phyloP scores from a whole-genome alignment of 1,140 invertebrate species.

The Drosophila aff. region DNA sequence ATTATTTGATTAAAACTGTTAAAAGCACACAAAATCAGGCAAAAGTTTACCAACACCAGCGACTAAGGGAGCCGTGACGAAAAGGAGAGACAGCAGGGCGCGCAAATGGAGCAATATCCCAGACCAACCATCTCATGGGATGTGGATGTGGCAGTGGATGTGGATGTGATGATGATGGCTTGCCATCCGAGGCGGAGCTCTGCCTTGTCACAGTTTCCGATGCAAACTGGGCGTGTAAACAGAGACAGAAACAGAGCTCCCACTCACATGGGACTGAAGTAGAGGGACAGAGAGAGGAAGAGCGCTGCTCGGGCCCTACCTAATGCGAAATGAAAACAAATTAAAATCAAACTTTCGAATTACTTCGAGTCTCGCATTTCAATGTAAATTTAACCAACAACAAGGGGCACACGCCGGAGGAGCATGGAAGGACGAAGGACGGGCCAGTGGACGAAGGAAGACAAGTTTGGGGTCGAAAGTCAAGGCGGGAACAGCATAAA shows the following conservation, averaged over 20 bases:
- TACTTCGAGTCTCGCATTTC: conserved; percentile 84
- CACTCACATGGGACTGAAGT: conserved; percentile 8
- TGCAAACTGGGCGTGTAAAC: conserved; percentile 81
- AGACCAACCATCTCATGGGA: conserved; percentile 22
- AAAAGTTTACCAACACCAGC: conserved; percentile 81
- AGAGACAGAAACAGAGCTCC: conserved; percentile 25
- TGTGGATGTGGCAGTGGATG: conserved; percentile 4
- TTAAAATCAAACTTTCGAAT: conserved; percentile 85
- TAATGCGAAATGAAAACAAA: conserved; percentile 85
- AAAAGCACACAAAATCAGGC: conserved; percentile 85
- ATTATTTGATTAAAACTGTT: conserved; percentile 85
- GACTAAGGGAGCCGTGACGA: conserved; percentile 7
- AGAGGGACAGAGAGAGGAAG: conserved; percentile 5
- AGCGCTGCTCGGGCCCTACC: conserved; percentile 48
- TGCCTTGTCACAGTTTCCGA: conserved; percentile 68
- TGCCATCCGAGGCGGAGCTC: conserved; percentile 33
- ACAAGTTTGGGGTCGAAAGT: conserved; percentile 25
- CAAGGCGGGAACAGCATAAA: conserved; percentile 38
- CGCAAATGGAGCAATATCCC: conserved; percentile 74
- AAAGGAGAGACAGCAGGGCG: conserved; percentile 38
- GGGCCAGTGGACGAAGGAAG: background rate
- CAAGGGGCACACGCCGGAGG: conserved; percentile 43
- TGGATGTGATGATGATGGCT: conserved; percentile 15
- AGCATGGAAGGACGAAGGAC: conserved; percentile 6
- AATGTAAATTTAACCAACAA: conserved; percentile 83